These are phyloP conservation scores for Rhyacichthys aspro DNA, from an alignment of 2,797 vertebrate species.

Conservation along the genomic window DNA sequence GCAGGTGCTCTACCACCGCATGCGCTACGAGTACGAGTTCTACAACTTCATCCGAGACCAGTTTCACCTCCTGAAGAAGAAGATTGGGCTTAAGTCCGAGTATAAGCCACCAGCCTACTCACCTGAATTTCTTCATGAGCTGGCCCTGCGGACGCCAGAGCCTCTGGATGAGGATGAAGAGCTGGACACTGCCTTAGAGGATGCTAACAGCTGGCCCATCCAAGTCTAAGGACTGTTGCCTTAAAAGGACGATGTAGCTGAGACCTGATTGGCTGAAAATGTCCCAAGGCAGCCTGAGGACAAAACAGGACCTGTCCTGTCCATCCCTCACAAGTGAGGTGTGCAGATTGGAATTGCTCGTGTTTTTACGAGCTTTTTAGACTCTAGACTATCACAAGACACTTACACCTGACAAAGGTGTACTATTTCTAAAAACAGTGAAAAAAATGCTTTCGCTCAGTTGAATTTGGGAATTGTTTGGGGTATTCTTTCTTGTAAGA, in stretches of 20 bases:
- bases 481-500: conserved; percentile 24
- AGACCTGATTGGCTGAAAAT: conserved; percentile 26
- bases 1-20: conserved; percentile 94
- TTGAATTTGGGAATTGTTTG: conserved; percentile 9
- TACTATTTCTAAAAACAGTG: not conserved
- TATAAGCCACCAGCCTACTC: conserved; percentile 72
- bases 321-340: conserved; percentile 49
- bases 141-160: conserved; percentile 88
- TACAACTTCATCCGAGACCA: conserved; percentile 97
- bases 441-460: not conserved
- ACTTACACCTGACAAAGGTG: conserved; percentile 48
- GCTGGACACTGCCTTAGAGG: conserved; percentile 84
- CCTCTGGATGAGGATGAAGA: conserved; percentile 89
- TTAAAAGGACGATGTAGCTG: not conserved
- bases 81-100: conserved; percentile 91
- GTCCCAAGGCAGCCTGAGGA: conserved; percentile 36
- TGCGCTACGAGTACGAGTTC: conserved; percentile 96
- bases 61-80: conserved; percentile 94
- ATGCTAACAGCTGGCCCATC: conserved; percentile 94
- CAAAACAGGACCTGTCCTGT: conserved; percentile 21
- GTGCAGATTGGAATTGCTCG: conserved; percentile 49
- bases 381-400: conserved; percentile 42
- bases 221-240: conserved; percentile 72
- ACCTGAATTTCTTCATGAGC: conserved; percentile 84
- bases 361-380: conserved; percentile 53